These are phyloP conservation scores for Volucella zonaria DNA, from an alignment of 2,888 invertebrate genomes.

Conservation along the genomic window DNA sequence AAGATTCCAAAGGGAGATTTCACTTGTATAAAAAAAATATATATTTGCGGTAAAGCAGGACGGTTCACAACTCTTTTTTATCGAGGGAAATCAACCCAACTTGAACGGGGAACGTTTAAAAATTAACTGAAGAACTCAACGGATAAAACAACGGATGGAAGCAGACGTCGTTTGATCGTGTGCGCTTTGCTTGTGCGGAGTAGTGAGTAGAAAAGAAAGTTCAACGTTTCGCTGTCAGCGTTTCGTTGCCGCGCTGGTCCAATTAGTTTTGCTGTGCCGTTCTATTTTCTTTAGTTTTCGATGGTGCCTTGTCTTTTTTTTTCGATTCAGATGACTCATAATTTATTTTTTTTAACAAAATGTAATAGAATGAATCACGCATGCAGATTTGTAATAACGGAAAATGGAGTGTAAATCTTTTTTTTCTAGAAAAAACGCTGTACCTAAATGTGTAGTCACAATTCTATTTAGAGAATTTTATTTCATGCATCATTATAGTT, in stretches of 20 bases:
- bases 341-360: constrained; percentile 21
- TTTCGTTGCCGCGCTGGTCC: constrained; percentile 47
- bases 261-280: constrained; percentile 12
- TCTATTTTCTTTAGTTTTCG: constrained; percentile 9
- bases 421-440: no score
- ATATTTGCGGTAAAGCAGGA: constrained; percentile 40
- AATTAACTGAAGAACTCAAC: constrained; percentile 69
- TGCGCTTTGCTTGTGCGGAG: not conserved
- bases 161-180: not conserved
- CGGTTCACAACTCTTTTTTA: constrained; percentile 39
- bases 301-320: not conserved
- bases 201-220: constrained; percentile 48
- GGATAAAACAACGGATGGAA: constrained; percentile 55
- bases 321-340: constrained; percentile 26
- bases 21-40: constrained; percentile 31
- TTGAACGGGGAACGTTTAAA: constrained; percentile 64
- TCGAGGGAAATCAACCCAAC: constrained; percentile 53
- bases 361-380: constrained; percentile 24
- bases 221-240: constrained; percentile 39
- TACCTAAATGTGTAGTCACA: not conserved
- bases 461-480: constrained; percentile 2
- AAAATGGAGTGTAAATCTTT: no score
- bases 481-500: constrained; percentile 3
- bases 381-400: not conserved
- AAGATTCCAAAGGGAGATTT: constrained; percentile 6